phyloP scores from a whole-genome alignment of 2,797 vertebrate genomes.

The Lacerta agilis region DNA sequence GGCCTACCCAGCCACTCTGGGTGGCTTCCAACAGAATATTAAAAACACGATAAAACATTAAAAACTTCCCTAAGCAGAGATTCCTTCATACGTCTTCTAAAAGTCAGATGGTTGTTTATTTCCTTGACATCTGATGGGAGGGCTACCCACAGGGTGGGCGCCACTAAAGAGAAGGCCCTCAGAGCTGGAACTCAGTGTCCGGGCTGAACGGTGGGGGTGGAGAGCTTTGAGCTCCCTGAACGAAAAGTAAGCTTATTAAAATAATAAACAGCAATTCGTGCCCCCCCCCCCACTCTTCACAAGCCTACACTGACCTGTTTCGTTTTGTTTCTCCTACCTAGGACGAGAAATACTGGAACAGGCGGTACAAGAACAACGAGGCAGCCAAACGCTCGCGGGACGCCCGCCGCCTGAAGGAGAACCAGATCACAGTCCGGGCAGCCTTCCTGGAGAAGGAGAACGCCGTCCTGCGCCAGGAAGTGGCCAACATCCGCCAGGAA shows the following conservation, averaged over 20 bases:
- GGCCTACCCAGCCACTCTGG: too few species aligned
- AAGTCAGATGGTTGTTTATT: too few species aligned
- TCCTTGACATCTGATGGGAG: too few species aligned
- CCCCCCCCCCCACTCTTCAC: neutral
- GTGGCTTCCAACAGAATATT: too few species aligned
- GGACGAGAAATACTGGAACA: conserved; percentile 94
- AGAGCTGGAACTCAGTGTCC: too few species aligned
- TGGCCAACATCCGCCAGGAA: conserved; percentile 91
- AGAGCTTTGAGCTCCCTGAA: neutral
- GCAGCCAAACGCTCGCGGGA: conserved; percentile 92
- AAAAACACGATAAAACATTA: too few species aligned
- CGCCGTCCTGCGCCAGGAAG: conserved; percentile 86
- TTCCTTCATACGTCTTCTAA: too few species aligned
- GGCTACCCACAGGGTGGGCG: too few species aligned
- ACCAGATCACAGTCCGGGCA: conserved; percentile 93
- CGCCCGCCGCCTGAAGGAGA: conserved; percentile 92
- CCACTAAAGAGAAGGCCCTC: too few species aligned
- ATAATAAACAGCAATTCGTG: neutral
- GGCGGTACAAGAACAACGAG: conserved; percentile 91
- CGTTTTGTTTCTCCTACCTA: conserved; percentile 47
- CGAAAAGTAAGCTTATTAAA: too few species aligned
- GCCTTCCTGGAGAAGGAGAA: conserved; percentile 95
- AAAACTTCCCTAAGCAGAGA: too few species aligned
- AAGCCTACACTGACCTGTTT: neutral
- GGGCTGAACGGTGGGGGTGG: too few species aligned